phyloP scores from a whole-genome alignment of 2,113 vertebrate species.

The Dicrurus megarhynchus region DNA sequence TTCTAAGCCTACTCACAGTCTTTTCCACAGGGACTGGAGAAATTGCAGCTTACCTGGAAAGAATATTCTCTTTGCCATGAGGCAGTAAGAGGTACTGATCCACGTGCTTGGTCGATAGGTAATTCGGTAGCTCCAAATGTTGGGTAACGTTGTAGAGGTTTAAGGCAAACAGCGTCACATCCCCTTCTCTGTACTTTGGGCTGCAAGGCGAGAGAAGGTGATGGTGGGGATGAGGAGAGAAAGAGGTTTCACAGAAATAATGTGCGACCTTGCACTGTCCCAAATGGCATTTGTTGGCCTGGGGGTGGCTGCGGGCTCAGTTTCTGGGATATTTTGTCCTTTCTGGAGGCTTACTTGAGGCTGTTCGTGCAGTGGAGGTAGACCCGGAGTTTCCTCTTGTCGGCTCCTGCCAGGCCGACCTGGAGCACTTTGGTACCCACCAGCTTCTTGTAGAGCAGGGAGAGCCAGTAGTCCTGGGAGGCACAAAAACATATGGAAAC shows the following conservation, averaged over 20 bases:
- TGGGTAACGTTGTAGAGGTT: constrained; percentile 79
- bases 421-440: constrained; percentile 85
- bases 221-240: neutral
- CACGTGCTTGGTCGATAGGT: constrained; percentile 68
- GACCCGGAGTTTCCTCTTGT: constrained; percentile 71
- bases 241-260: neutral
- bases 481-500: neutral
- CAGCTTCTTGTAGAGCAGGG: constrained; percentile 88
- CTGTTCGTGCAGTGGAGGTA: constrained; percentile 88
- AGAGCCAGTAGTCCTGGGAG: constrained; percentile 90
- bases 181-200: constrained; percentile 79
- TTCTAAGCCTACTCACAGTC: neutral
- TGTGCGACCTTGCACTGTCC: rapidly evolving
- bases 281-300: neutral
- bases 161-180: constrained; percentile 84
- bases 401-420: neutral
- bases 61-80: constrained; percentile 74
- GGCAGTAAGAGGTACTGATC: constrained; percentile 86
- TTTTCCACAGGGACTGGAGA: neutral
- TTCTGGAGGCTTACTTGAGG: constrained; percentile 74
- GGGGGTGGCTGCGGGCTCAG: rapidly evolving
- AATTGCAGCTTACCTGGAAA: constrained; percentile 80
- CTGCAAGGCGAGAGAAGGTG: constrained; percentile 54
- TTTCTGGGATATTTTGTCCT: neutral
- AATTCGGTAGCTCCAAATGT: constrained; percentile 66